These are phyloP conservation scores for Pandemis heparana DNA, from an alignment of 2,888 invertebrate genomes.

Conservation along the genomic window DNA sequence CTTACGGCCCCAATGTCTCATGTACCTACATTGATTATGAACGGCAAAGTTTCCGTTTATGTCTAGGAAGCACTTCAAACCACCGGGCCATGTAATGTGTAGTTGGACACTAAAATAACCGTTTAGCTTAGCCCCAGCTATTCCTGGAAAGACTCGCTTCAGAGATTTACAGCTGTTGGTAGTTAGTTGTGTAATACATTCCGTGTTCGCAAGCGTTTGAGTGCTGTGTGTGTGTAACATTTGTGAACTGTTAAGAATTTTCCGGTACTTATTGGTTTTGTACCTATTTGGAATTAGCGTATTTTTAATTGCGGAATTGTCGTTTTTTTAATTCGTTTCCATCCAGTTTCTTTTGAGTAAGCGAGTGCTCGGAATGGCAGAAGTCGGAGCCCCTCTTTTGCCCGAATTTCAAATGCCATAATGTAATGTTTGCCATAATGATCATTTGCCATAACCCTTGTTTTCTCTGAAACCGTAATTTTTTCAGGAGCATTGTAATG, in stretches of 20 bases:
- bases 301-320: neutral
- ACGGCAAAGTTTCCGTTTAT: no score
- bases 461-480: no score
- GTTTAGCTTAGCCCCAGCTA: constrained; percentile 2
- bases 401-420: no score
- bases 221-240: neutral
- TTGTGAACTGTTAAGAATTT: neutral
- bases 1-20: no score
- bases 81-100: neutral
- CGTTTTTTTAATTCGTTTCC: no score
- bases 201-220: neutral
- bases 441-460: no score
- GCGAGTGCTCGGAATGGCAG: no score
- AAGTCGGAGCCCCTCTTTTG: no score
- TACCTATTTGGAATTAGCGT: neutral
- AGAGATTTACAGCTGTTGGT: constrained; percentile 1
- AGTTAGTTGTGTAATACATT: constrained; percentile 12
- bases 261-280: neutral
- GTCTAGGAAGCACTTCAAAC: neutral
- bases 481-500: no score
- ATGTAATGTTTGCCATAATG: no score
- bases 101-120: neutral
- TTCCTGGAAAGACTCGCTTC: constrained; percentile 1
- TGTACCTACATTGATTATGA: no score
- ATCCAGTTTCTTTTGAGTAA: no score